Base-by-base conservation (phyloP, 2,888 invertebrate species). In the Cryptocheilus praepositus region DNA sequence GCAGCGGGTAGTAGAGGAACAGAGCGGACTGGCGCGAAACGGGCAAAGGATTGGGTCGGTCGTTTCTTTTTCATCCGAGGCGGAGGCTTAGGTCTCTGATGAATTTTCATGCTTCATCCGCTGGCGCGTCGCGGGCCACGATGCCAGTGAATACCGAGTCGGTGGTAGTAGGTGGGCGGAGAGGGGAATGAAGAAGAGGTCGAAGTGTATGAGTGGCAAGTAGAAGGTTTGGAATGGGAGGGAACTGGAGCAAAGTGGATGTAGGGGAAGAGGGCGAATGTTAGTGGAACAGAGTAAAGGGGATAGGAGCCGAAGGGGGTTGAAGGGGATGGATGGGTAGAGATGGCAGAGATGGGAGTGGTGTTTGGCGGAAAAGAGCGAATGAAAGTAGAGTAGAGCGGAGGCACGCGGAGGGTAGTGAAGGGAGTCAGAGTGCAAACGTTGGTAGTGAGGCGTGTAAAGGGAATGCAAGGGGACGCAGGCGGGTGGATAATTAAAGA, bases 21-120 rank as follows among this genome's bases (percentile, higher is more conserved):
- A 57, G 21, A 56, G 4, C 5, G 46, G 18, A n/a, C n/a, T 5
- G n/a, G 49, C 5, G 49, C 16, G 49, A 49, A 13, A 15, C 11
- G 7, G 36, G 36, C 36, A 36, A 36, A 36, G 36, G 36, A 36
- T 36, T 36, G 7, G 36, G 36, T 36, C 36, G 36, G 4, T 36
- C 36, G 36, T 15, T 57, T 21, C 43, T 18, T 15, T 43, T 15
- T 44, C 21, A 15, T 45, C 19, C 19, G 15, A 7, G 16, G 53
- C 49, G 28, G 19, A 25, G 28, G 28, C 18, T 19, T 15, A 43
- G n/a, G 19, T 16, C 52, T 11, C 51, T 51, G 76, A 69, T 71
- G 77, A 74, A 74, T 74, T 74, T 74, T 74, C 67, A 71, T 61
- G 61, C 64, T 25, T 60, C 64, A 61, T 71, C 62, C 62, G 56